phyloP scores from a whole-genome alignment of 2,888 invertebrate species.

The Lamproptera curius region DNA sequence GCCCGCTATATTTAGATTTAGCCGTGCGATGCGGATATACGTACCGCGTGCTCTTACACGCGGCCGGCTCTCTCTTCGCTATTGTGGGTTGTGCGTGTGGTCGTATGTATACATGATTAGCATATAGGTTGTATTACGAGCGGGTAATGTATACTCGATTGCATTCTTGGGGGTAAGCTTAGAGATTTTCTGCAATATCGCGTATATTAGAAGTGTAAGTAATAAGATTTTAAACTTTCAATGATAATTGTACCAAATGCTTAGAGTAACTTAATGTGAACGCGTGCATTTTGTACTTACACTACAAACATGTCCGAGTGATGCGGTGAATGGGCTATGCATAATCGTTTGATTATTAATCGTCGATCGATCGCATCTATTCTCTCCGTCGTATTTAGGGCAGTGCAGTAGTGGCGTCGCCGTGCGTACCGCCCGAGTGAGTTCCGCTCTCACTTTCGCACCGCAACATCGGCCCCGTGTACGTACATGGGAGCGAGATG shows the following conservation, averaged over 20 bases:
- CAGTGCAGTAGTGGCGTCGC: slow-evolving; percentile 44
- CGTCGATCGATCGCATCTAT: slow-evolving; percentile 50
- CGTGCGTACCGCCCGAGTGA: slow-evolving; percentile 67
- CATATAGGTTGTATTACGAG: no score
- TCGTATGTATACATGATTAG: no score
- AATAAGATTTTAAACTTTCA: no score
- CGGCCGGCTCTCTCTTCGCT: slow-evolving; percentile 26
- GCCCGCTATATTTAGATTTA: slow-evolving; percentile 78
- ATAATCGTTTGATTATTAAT: slow-evolving; percentile 32
- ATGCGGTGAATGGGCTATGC: slow-evolving; percentile 21
- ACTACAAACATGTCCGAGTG: no score
- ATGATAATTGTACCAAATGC: no score
- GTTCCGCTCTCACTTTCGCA: slow-evolving; percentile 76
- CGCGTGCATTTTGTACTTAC: no score
- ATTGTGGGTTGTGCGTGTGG: slow-evolving; percentile 11
- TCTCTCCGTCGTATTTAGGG: slow-evolving; percentile 57
- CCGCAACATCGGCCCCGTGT: slow-evolving; percentile 63
- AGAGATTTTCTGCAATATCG: no score
- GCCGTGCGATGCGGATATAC: slow-evolving; percentile 62
- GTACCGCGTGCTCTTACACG: slow-evolving; percentile 51
- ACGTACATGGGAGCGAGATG: slow-evolving; percentile 75
- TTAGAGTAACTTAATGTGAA: no score
- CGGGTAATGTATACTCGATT: no score
- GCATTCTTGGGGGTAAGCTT: no score
- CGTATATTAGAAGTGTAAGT: no score